A percentile compares a stretch with the other conserved stretches of the same genome.
These are phyloP conservation scores for Glareola pratincola DNA, from an alignment of 2,113 vertebrate species.

Conservation along the genomic window DNA sequence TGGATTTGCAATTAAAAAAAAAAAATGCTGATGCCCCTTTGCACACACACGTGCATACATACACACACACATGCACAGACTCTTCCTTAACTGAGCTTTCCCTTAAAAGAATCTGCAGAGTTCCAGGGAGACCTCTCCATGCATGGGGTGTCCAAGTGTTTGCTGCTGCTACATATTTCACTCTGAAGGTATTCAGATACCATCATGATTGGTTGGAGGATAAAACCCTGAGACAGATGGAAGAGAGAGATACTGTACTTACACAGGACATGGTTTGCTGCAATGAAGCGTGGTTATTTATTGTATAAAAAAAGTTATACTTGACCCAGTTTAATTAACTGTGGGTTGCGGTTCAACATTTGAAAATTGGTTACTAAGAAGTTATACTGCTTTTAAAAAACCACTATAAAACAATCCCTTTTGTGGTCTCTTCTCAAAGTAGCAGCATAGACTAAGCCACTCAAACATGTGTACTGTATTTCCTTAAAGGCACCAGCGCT, in stretches of 20 bases:
- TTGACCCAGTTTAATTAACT: conserved; percentile 73
- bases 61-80: background rate
- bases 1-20: background rate
- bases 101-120: background rate
- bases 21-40: background rate
- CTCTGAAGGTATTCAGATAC: background rate
- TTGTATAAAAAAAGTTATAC: conserved; percentile 37
- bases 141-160: background rate
- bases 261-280: conserved; percentile 27
- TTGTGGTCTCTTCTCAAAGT: conserved; percentile 44
- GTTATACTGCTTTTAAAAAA: conserved; percentile 18
- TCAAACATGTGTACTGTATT: background rate
- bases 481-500: background rate
- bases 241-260: background rate
- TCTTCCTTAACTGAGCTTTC: background rate
- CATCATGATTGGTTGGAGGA: background rate
- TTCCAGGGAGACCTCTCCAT: background rate
- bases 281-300: conserved; percentile 3
- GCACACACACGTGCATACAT: background rate
- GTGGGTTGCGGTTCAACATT: conserved; percentile 62
- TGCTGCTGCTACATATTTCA: background rate
- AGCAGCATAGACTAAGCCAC: background rate
- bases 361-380: conserved; percentile 58
- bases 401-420: conserved; percentile 29
- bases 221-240: background rate